Evolutionary conservation across 2,797 vertebrate species (phyloP), one percentile per base, ranked within the genome.

Genomic region (Molossus alvarezi): DNA sequence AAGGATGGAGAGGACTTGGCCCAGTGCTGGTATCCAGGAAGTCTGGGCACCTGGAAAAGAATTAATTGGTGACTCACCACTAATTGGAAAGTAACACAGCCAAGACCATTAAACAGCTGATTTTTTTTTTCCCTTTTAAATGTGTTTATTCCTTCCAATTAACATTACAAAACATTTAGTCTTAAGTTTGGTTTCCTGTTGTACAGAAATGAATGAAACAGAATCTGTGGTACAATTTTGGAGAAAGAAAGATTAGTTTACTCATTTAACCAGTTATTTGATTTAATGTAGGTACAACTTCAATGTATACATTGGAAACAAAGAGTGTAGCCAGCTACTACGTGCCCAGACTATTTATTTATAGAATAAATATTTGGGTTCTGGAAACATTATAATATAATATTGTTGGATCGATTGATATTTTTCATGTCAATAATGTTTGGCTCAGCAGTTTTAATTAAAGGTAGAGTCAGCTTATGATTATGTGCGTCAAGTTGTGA

Each of bases 11-110:
- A 60, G 88, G 97, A 87, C 73, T 96, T 91, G 95, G 89, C 73
- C 75, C 73, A 98, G 48, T 84, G 89, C 48, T n/a, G 90, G 95
- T 76, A 92, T 96, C 84, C 82, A 93, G 95, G 98, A 98, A 98
- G 85, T 95, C 88, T 96, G 97, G 97, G 97, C 97, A 98, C 89
- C 97, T 96, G 95, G 95, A 96, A 98, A 95, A 77, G 72, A 98
- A 97, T 98, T 98, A 98, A 98, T 98, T 98, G 98, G 97, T 98
- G 82, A 97, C 98, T 97, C 91, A 97, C 82, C 21, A 97, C 86
- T 93, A 98, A 97, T 88, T 94, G 94, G 91, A 98, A 86, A 93
- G 90, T 94, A 98, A 67, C 77, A 97, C 18, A 97, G 85, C 80
- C 93, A 98, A 97, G 87, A 83, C 53, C 97, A 88, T 97, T 98